These are phyloP conservation scores for Euplagia quadripunctaria DNA, from an alignment of 2,888 invertebrate species.

Conservation along the genomic window DNA sequence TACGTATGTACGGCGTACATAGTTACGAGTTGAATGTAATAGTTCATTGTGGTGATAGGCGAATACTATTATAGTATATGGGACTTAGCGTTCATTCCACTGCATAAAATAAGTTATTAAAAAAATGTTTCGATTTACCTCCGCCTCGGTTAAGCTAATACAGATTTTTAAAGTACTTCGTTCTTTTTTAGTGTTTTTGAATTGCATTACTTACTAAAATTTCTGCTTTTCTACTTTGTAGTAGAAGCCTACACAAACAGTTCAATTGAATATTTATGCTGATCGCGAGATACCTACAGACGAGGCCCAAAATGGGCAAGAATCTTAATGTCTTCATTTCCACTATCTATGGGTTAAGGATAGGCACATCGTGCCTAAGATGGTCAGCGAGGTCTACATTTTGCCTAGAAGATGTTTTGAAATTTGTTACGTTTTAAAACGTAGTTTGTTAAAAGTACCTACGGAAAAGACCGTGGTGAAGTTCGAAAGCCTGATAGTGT, in stretches of 20 bases:
- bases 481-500: background rate
- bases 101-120: background rate
- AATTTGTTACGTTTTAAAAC: background rate
- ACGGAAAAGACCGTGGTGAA: background rate
- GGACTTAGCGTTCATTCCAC: background rate
- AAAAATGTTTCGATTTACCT: background rate
- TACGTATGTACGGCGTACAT: background rate
- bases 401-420: constrained; percentile 11
- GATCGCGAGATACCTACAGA: constrained; percentile 35
- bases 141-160: no score
- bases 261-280: constrained; percentile 50
- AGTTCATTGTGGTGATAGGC: background rate
- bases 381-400: constrained; percentile 26
- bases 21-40: background rate
- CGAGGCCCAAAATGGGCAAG: constrained; percentile 64
- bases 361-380: constrained; percentile 36
- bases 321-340: constrained; percentile 78
- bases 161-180: background rate
- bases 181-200: background rate
- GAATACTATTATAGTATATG: background rate
- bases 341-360: constrained; percentile 55
- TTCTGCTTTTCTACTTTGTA: constrained; percentile 22
- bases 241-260: constrained; percentile 29
- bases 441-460: background rate
- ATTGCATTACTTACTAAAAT: constrained; percentile 6